Evolutionary conservation across 2,888 invertebrate species (phyloP).

Genomic region (Glyphotaelius pellucidus): DNA sequence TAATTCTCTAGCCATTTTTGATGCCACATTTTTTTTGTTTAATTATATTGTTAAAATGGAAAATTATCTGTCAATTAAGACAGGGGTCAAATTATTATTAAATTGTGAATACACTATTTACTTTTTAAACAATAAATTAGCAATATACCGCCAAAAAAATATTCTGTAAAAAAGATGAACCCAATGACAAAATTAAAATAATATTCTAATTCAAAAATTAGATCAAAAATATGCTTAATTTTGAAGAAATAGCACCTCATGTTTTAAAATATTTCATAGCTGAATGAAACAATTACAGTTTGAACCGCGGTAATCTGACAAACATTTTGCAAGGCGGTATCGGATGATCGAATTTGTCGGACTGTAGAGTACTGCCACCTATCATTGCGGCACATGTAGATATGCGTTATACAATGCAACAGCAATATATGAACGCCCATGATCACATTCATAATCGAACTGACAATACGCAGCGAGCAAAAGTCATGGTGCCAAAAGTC

Average conservation of each 20-base stretch:
- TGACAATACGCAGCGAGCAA: no score
- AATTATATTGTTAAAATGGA: no score
- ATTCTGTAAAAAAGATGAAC: neutral
- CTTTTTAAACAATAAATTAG: neutral
- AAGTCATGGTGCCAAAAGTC: no score
- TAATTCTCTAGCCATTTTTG: conserved; percentile 2
- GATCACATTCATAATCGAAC: no score
- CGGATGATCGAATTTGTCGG: no score
- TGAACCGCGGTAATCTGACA: no score
- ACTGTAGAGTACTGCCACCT: no score
- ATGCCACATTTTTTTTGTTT: neutral
- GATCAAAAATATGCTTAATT: neutral
- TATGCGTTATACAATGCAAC: no score
- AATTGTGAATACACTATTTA: neutral
- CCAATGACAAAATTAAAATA: neutral
- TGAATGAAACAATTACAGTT: neutral
- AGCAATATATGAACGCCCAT: no score
- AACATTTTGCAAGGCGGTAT: no score
- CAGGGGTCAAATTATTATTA: neutral
- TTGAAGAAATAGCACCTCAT: neutral
- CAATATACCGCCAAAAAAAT: neutral
- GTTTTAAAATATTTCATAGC: neutral
- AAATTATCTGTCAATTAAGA: neutral
- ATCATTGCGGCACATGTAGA: no score
- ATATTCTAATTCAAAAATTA: neutral